Conservation (phyloP, 2,888 invertebrate genomes). For the Camptogramma bilineatum region DNA sequence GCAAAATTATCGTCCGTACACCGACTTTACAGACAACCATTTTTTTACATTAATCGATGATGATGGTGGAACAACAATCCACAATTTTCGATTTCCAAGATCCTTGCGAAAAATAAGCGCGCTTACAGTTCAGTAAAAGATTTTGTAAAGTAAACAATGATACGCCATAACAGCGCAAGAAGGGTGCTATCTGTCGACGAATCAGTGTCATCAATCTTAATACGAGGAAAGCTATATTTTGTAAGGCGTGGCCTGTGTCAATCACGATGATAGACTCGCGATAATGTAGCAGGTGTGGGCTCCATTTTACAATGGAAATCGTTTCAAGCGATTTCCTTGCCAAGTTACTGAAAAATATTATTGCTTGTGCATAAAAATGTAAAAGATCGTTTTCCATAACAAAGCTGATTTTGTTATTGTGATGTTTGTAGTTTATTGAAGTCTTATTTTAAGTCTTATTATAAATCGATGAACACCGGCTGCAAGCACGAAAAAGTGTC, state of each 20-base stretch:
- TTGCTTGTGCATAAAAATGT: neutral
- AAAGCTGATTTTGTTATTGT: neutral
- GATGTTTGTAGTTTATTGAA: too few species aligned
- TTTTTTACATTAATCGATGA: too few species aligned
- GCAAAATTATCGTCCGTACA: too few species aligned
- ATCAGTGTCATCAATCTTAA: conserved; percentile 78
- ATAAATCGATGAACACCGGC: too few species aligned
- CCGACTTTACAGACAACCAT: too few species aligned
- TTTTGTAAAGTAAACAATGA: conserved; percentile 33
- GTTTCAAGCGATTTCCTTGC: conserved; percentile 3
- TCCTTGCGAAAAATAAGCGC: conserved; percentile 2
- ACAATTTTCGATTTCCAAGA: neutral
- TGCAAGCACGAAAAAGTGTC: too few species aligned
- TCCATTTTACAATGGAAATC: conserved; percentile 17
- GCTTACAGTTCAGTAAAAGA: neutral
- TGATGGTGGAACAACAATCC: too few species aligned
- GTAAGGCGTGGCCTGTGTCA: conserved; percentile 71
- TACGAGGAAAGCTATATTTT: conserved; percentile 77
- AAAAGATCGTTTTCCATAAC: neutral
- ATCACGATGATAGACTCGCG: conserved; percentile 70
- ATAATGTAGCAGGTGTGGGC: conserved; percentile 45
- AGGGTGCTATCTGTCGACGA: conserved; percentile 37
- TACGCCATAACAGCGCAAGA: conserved; percentile 26
- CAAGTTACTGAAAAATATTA: neutral
- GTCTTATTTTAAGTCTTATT: too few species aligned